Conservation (phyloP, 2,113 vertebrate species). For the Caloenas nicobarica region DNA sequence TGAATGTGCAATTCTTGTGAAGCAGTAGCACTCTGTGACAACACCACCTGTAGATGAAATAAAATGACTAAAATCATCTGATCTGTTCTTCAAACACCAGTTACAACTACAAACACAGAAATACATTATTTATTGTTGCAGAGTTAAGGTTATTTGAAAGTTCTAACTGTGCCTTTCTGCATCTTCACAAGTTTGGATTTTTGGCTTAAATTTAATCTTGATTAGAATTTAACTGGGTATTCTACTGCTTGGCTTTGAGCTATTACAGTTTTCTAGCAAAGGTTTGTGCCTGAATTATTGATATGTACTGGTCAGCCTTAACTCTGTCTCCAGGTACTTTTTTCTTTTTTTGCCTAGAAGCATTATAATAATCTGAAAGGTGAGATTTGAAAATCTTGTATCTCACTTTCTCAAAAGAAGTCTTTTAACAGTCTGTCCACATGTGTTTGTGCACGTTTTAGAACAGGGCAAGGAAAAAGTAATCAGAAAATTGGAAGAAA, state of each 20-base stretch:
- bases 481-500: background rate
- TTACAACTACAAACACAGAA: background rate
- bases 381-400: background rate
- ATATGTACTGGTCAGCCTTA: background rate
- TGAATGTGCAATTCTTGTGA: background rate
- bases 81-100: background rate
- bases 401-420: background rate
- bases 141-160: background rate
- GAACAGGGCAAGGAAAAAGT: background rate
- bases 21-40: background rate
- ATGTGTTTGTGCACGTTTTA: background rate
- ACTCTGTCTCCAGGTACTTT: background rate
- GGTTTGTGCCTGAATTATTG: background rate
- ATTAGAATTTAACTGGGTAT: background rate
- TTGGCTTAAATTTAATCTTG: background rate
- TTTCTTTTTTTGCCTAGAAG: background rate
- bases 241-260: background rate
- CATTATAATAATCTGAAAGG: background rate
- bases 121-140: background rate
- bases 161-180: background rate
- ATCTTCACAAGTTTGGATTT: background rate
- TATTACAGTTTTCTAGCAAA: background rate
- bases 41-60: background rate
- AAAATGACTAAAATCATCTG: background rate
- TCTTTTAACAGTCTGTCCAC: background rate